Evolutionary conservation across 2,888 invertebrate genomes (phyloP).

Genomic region (Epirrhoe tristata): DNA sequence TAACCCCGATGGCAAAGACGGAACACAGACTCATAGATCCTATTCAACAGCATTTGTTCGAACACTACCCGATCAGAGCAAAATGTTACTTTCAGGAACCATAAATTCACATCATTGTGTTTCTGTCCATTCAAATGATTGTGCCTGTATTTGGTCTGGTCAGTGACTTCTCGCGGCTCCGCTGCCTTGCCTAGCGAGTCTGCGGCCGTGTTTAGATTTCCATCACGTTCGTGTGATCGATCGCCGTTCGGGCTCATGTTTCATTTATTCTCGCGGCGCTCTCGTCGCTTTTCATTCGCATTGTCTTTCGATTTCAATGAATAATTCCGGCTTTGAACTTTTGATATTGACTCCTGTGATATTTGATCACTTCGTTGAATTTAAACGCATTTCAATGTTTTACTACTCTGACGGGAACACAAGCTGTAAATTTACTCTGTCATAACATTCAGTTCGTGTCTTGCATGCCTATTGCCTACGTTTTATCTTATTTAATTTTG

Average conservation of each 20-base stretch:
- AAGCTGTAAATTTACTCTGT: background rate
- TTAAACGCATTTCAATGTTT: background rate
- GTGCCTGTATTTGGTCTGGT: slow-evolving; percentile 1
- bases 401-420: background rate
- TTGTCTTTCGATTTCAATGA: slow-evolving; percentile 20
- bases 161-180: slow-evolving; percentile 23
- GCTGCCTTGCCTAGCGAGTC: background rate
- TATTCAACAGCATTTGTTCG: background rate
- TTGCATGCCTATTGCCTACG: background rate
- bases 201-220: slow-evolving; percentile 31
- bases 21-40: too few relatives aligned
- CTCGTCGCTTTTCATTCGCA: slow-evolving; percentile 24
- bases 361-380: slow-evolving; percentile 4
- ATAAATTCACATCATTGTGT: too few relatives aligned
- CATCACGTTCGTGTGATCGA: slow-evolving; percentile 34
- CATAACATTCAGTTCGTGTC: background rate
- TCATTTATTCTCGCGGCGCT: slow-evolving; percentile 31
- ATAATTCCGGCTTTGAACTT: slow-evolving; percentile 9
- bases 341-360: slow-evolving; percentile 5
- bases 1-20: too few relatives aligned
- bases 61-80: background rate
- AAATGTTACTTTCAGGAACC: background rate
- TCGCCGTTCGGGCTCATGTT: slow-evolving; percentile 29
- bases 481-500: background rate
- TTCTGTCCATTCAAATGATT: background rate